Evolutionary conservation across 53 echinoderm and acorn worm species (phyloP).

Genomic region (Hippasteria phrygiana): DNA sequence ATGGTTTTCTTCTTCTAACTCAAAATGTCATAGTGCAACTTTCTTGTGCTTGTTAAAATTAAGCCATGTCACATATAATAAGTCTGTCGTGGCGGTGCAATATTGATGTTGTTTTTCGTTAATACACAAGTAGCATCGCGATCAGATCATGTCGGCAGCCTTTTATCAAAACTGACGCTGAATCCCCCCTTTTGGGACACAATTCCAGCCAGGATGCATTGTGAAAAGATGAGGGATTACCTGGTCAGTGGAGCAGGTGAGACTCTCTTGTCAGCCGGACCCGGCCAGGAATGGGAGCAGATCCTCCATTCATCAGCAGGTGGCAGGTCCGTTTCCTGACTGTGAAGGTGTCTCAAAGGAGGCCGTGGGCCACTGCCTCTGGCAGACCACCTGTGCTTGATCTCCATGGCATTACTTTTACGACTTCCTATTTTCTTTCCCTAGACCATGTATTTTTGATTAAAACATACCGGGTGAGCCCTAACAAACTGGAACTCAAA

Average conservation of each 20-base stretch:
- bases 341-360: neutral
- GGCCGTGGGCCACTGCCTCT: neutral
- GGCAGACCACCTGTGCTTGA: neutral
- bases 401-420: too few relatives aligned
- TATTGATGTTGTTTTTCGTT: neutral
- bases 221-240: slow-evolving; percentile 40
- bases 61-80: neutral
- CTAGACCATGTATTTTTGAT: too few relatives aligned
- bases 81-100: neutral
- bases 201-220: neutral
- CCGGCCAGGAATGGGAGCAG: neutral
- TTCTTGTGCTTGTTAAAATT: too few relatives aligned
- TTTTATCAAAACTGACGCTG: neutral
- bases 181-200: neutral
- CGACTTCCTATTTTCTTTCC: too few relatives aligned
- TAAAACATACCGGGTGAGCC: too few relatives aligned
- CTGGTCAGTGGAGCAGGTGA: slow-evolving; percentile 5
- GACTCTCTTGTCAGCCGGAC: neutral
- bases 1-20: too few relatives aligned
- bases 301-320: slow-evolving; percentile 13
- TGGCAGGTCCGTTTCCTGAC: neutral
- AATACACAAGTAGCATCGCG: neutral
- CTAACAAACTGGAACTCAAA: too few relatives aligned
- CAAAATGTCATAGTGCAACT: too few relatives aligned
- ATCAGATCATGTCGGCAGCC: neutral